A percentile compares a stretch with the other conserved stretches of the same genome.
Evolutionary conservation across 2,888 invertebrate genomes (phyloP).

Genomic region (Trichopria drosophilae): DNA sequence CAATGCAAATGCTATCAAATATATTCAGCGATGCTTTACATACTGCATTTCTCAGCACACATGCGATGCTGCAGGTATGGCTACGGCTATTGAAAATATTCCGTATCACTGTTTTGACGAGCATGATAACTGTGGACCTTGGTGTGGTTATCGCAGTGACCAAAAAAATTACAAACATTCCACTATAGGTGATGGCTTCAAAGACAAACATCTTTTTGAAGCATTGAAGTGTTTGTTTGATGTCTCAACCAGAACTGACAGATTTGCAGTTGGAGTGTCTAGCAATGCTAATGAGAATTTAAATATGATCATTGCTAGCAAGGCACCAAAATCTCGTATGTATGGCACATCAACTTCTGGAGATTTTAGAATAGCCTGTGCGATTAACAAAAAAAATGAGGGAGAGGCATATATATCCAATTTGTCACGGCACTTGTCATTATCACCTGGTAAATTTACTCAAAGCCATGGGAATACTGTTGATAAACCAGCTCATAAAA

Average conservation of each 20-base stretch:
- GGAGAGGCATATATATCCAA: constrained; percentile 7
- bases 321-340: constrained; percentile 17
- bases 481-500: not conserved
- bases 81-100: constrained; percentile 31
- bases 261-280: constrained; percentile 10
- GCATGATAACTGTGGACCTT: constrained; percentile 30
- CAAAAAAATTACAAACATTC: constrained; percentile 30
- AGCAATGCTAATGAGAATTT: constrained; percentile 23
- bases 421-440: not conserved
- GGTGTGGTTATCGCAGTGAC: constrained; percentile 29
- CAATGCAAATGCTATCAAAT: constrained; percentile 22
- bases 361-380: constrained; percentile 7
- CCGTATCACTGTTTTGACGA: constrained; percentile 31
- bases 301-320: constrained; percentile 11
- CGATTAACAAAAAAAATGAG: constrained; percentile 17
- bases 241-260: constrained; percentile 20
- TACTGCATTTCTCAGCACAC: constrained; percentile 31
- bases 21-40: constrained; percentile 29
- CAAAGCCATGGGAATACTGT: not conserved
- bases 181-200: constrained; percentile 30
- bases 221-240: constrained; percentile 29
- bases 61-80: constrained; percentile 18
- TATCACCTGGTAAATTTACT: constrained; percentile 13
- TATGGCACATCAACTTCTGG: constrained; percentile 16
- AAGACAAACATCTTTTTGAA: constrained; percentile 25